Percentiles rank a stretch among this genome's conserved stretches.
These are phyloP conservation scores for Urocolius indicus DNA, from an alignment of 2,113 vertebrate species.

Conservation along the genomic window DNA sequence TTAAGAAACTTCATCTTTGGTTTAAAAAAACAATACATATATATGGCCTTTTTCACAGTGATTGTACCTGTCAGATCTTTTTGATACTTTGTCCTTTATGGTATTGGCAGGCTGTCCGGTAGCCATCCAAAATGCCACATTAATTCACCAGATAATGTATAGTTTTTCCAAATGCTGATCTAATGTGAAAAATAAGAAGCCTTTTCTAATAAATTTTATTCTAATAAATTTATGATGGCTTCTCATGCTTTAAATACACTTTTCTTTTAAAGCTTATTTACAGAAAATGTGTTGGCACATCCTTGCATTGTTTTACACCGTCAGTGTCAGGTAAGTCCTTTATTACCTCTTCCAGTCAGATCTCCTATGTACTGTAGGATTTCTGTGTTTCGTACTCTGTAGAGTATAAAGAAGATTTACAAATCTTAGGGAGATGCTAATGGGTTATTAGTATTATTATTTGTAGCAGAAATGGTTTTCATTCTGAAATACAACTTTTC, in stretches of 20 bases:
- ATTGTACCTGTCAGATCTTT: not conserved
- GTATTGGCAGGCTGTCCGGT: not conserved
- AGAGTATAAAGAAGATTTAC: not conserved
- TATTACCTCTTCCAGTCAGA: not conserved
- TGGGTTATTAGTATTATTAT: not conserved
- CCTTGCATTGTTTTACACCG: slow-evolving; percentile 95
- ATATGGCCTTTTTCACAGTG: not conserved
- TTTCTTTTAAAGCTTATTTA: slow-evolving; percentile 87
- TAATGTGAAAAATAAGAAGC: not conserved
- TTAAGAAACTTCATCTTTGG: not conserved
- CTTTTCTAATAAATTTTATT: not conserved
- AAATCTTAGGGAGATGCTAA: not conserved
- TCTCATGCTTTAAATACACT: not conserved
- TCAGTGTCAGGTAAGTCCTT: slow-evolving; percentile 91
- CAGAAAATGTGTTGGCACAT: slow-evolving; percentile 96
- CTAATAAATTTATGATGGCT: not conserved
- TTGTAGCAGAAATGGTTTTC: not conserved
- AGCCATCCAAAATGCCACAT: not conserved
- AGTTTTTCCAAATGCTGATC: not conserved
- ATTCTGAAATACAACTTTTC: not conserved
- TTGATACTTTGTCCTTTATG: not conserved
- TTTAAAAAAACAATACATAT: not conserved
- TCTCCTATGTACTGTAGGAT: not conserved
- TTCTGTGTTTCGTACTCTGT: not conserved
- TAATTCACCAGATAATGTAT: not conserved